Percentiles rank a stretch among this genome's conserved stretches.
Evolutionary conservation across 2,888 invertebrate genomes (phyloP).

Genomic region (Phragmatobia fuliginosa): DNA sequence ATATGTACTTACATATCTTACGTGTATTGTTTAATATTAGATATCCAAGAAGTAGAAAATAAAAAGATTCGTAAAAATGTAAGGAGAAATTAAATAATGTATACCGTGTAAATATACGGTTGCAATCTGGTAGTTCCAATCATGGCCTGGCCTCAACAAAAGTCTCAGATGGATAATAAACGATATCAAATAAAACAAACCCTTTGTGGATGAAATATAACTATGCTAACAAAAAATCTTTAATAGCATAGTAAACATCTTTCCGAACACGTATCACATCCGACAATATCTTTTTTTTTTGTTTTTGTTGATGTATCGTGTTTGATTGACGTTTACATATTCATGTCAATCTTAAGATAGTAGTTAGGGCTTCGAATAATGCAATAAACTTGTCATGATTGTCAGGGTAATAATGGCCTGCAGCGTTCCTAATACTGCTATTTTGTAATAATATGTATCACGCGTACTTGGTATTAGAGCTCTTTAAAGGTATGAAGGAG

Average conservation of each 20-base stretch:
- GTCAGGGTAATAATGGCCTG: not conserved
- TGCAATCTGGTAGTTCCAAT: too few species aligned
- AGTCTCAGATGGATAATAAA: too few species aligned
- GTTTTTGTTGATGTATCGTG: not conserved
- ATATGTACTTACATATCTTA: too few species aligned
- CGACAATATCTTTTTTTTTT: not conserved
- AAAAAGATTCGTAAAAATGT: not conserved
- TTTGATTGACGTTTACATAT: constrained; percentile 19
- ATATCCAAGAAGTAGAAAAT: not conserved
- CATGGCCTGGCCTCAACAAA: too few species aligned
- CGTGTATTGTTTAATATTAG: not conserved
- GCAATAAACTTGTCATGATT: constrained; percentile 10
- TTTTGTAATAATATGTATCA: not conserved
- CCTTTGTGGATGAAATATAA: not conserved
- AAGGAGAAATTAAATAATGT: too few species aligned
- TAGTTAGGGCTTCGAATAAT: not conserved
- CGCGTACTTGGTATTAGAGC: not conserved
- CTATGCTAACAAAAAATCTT: not conserved
- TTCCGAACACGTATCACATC: too few species aligned
- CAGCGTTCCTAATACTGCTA: not conserved
- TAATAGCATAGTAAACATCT: not conserved
- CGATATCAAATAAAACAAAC: too few species aligned
- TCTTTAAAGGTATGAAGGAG: not conserved
- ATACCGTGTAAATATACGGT: too few species aligned
- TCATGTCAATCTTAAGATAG: constrained; percentile 16